phyloP scores from a whole-genome alignment of 2,797 vertebrate genomes.

The Platyrinchus mystaceus region DNA sequence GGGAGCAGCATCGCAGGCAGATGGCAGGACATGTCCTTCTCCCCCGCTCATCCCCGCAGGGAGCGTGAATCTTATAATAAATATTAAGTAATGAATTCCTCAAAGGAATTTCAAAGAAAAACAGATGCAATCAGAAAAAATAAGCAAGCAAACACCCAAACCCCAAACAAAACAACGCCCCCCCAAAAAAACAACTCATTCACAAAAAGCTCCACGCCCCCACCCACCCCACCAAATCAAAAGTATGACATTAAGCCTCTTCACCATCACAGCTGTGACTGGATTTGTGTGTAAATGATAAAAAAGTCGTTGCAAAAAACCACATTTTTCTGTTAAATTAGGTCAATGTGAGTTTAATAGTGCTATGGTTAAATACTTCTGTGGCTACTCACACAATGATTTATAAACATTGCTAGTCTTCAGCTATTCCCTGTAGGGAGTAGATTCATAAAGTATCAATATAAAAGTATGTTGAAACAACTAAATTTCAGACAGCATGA shows the following conservation, averaged over 20 bases:
- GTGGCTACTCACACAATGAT: neutral
- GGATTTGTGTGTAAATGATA: neutral
- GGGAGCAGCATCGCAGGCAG: neutral
- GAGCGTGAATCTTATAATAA: neutral
- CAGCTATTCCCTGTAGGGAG: neutral
- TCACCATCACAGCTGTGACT: neutral
- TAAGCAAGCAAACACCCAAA: neutral
- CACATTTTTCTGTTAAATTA: neutral
- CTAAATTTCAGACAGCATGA: neutral
- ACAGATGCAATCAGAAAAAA: neutral
- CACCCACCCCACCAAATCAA: neutral
- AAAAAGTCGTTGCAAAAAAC: neutral
- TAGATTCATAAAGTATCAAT: neutral
- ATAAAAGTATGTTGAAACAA: neutral
- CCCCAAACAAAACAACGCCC: neutral
- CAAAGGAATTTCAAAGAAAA: neutral
- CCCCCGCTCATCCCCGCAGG: rapidly evolving
- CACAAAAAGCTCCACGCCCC: neutral
- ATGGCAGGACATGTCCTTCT: neutral
- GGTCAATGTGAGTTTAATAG: neutral
- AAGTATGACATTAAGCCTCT: neutral
- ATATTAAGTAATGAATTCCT: neutral
- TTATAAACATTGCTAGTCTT: neutral
- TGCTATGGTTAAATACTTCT: neutral
- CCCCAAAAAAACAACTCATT: rapidly evolving